phyloP scores from a whole-genome alignment of 1,140 invertebrate species.

The Drosophila lini region DNA sequence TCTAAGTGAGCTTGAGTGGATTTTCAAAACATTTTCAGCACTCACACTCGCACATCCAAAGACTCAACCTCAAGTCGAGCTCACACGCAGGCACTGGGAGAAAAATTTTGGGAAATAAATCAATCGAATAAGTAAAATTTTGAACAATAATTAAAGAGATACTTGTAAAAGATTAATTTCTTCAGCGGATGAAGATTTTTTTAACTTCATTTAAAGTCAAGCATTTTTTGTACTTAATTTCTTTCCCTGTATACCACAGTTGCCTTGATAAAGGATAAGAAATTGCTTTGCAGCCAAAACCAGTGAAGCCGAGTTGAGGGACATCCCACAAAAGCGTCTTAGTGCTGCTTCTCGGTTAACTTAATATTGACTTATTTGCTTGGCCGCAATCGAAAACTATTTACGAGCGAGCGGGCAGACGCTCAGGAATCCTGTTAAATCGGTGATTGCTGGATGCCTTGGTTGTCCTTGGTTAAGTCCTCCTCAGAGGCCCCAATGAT shows the following conservation, averaged over 20 bases:
- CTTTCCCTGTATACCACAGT: slow-evolving; percentile 38
- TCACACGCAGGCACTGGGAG: slow-evolving; percentile 8
- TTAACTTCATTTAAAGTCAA: background rate
- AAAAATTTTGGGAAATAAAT: background rate
- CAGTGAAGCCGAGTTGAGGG: slow-evolving; percentile 26
- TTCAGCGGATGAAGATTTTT: background rate
- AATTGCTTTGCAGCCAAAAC: slow-evolving; percentile 50
- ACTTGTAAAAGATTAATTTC: background rate
- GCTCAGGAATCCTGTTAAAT: slow-evolving; percentile 3
- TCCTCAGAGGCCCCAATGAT: background rate
- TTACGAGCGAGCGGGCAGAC: slow-evolving; percentile 30
- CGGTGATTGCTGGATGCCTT: background rate
- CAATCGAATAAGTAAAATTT: too few species aligned
- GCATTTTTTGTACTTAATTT: background rate
- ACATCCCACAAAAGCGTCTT: slow-evolving; percentile 59
- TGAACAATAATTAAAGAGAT: too few species aligned
- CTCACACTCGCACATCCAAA: slow-evolving; percentile 17
- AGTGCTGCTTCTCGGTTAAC: slow-evolving; percentile 58
- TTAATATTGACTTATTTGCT: slow-evolving; percentile 76
- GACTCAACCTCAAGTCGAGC: slow-evolving; percentile 5
- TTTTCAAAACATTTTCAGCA: slow-evolving; percentile 72
- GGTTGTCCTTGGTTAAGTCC: slow-evolving; percentile 8
- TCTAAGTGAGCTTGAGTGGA: slow-evolving; percentile 62
- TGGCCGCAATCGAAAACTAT: slow-evolving; percentile 71
- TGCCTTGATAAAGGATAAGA: slow-evolving; percentile 65